phyloP scores from a whole-genome alignment of 2,797 vertebrate species.

The Emys orbicularis region DNA sequence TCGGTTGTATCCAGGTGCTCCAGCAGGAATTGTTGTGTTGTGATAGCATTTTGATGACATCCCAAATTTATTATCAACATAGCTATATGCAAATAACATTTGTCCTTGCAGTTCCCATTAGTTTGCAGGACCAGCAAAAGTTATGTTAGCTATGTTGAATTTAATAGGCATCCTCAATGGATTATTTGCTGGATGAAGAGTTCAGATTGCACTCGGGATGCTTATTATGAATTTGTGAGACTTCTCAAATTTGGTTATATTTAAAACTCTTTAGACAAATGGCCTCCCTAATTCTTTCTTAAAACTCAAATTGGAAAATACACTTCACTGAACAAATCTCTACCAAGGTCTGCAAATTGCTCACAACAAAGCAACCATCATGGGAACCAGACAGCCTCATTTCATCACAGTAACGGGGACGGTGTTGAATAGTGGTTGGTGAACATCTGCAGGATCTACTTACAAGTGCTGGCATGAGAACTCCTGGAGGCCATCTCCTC shows the following conservation, averaged over 20 bases:
- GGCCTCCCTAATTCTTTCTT: slow-evolving; percentile 31
- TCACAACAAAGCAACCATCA: neutral
- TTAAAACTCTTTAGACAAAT: slow-evolving; percentile 37
- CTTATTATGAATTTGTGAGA: neutral
- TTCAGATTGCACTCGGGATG: neutral
- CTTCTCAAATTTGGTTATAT: slow-evolving; percentile 5
- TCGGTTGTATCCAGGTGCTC: neutral
- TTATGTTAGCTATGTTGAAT: neutral
- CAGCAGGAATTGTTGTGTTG: neutral
- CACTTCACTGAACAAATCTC: slow-evolving; percentile 1
- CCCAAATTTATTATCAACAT: neutral
- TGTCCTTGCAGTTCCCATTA: neutral
- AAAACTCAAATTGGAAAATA: slow-evolving; percentile 31
- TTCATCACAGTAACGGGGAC: neutral
- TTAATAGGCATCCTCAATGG: neutral
- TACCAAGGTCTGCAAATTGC: neutral
- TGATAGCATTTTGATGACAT: neutral
- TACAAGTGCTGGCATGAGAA: neutral
- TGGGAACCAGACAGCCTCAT: neutral
- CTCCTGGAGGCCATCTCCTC: neutral
- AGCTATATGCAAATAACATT: neutral
- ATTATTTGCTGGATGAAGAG: neutral
- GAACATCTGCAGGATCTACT: neutral
- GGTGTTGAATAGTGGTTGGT: neutral
- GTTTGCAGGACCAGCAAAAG: neutral